Evolutionary conservation across 2,113 vertebrate genomes (phyloP).

Genomic region (Herpetotheres cachinnans): DNA sequence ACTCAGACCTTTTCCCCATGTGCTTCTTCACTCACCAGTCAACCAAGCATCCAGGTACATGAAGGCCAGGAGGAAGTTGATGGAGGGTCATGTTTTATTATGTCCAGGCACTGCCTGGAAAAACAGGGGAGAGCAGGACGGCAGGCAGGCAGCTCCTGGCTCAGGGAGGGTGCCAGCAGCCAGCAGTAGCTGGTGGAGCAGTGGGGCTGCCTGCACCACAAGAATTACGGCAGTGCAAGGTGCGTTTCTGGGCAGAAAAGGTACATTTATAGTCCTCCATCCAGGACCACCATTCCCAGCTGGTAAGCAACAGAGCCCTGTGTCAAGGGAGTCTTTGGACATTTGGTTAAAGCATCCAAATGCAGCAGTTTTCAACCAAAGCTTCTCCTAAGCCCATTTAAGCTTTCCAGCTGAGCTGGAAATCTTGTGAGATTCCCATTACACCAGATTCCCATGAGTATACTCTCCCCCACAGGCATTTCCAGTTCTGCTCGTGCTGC

Average conservation of each 20-base stretch:
- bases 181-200: background rate
- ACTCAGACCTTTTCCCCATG: background rate
- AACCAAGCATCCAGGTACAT: fast-evolving
- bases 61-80: background rate
- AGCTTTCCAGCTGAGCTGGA: background rate
- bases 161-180: too few species aligned
- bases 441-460: background rate
- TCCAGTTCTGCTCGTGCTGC: background rate
- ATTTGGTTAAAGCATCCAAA: background rate
- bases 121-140: background rate
- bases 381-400: background rate
- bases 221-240: too few species aligned
- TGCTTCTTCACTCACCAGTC: too few species aligned
- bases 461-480: background rate
- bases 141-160: background rate
- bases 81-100: background rate
- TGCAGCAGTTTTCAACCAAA: background rate
- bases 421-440: background rate
- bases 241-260: background rate
- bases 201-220: background rate
- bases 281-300: background rate
- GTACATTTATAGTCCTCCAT: background rate
- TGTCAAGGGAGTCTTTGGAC: background rate
- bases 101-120: background rate
- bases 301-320: background rate